Base-by-base conservation (phyloP, 2,113 vertebrate genomes). In the Leptodactylus fuscus region DNA sequence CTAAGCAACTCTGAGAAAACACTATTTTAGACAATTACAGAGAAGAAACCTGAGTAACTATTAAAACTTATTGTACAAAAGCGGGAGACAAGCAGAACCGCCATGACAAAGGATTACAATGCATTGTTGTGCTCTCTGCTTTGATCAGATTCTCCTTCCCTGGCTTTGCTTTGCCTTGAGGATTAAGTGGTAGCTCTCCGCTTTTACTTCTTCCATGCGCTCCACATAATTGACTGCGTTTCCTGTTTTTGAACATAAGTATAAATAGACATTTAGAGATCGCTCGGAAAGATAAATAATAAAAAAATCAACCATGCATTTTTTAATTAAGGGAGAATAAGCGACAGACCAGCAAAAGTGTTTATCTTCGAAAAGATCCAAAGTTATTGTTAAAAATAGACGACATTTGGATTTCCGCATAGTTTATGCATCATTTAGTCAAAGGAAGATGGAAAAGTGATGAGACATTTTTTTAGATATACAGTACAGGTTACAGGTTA, bases 291-390 rank as follows among this genome's bases (percentile, higher is more conserved):
- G 60, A 82, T 51, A 71, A 82, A 81, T 81, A 49, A 34, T 82
- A 20, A 82, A 38, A n/a, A 70, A 82, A 69, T 82, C 65, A 82
- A 53, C 41, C 44, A 82, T 51, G 46, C 41, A 82, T 71, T 71
- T 48, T 77, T 81, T 34, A 69, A 81, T 81, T 81, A 71, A 71
- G n/a, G 79, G n/a, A 69, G 18, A 69, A 29, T 49, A 69, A 67
- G 18, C 29, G 29, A 15, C 75, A 38, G 32, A 58, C 32, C 51
- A 8, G 29, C 5, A 6, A 77, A n/a, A 34, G 18, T 34, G 27
- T 77, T 51, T 53, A 53, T 22, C 46, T 77, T 77, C 16, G 20
- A 22, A 51, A 20, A 77, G 27, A 77, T 53, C 27, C 8, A 77
- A 77, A 53, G 74, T 77, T 32, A 51, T 76, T 4, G 15, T 18